Evolutionary conservation across 2,888 invertebrate species (phyloP).

Genomic region (Hemithea aestivaria): DNA sequence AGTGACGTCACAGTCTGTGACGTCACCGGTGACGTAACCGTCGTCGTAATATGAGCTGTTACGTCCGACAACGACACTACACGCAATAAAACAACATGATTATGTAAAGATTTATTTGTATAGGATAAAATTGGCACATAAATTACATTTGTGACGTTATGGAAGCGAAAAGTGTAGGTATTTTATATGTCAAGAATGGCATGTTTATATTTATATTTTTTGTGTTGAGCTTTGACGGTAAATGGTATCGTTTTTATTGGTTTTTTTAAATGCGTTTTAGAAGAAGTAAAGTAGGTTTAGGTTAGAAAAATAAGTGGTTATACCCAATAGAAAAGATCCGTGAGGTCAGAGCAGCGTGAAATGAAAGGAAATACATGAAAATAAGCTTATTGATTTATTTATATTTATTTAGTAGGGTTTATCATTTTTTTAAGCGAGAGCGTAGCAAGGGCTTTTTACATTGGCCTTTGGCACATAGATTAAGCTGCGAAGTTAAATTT

Average conservation of each 20-base stretch:
- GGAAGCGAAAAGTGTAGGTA: slow-evolving; percentile 45
- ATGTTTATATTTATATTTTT: slow-evolving; percentile 76
- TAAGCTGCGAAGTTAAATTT: no score
- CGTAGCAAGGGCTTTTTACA: slow-evolving; percentile 32
- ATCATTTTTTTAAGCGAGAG: slow-evolving; percentile 27
- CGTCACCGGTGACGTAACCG: slow-evolving; percentile 67
- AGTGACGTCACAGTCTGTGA: slow-evolving; percentile 54
- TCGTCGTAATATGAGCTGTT: slow-evolving; percentile 74
- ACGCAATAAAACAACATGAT: slow-evolving; percentile 17
- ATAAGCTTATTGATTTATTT: slow-evolving; percentile 43
- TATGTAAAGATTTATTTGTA: slow-evolving; percentile 53
- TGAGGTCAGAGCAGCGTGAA: slow-evolving; percentile 72
- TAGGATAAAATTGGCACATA: slow-evolving; percentile 12
- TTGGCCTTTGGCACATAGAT: not conserved
- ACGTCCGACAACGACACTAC: slow-evolving; percentile 79
- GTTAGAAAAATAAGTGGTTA: slow-evolving; percentile 46
- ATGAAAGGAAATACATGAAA: slow-evolving; percentile 67
- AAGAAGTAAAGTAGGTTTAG: slow-evolving; percentile 52
- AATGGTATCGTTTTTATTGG: slow-evolving; percentile 67
- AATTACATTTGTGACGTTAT: slow-evolving; percentile 45
- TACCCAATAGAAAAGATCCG: slow-evolving; percentile 75
- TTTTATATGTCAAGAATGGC: slow-evolving; percentile 66
- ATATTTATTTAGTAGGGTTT: slow-evolving; percentile 12
- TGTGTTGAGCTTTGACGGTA: slow-evolving; percentile 72
- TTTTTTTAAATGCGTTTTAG: slow-evolving; percentile 46